Conservation (phyloP, 2,797 vertebrate genomes). For the Botia almorhae region DNA sequence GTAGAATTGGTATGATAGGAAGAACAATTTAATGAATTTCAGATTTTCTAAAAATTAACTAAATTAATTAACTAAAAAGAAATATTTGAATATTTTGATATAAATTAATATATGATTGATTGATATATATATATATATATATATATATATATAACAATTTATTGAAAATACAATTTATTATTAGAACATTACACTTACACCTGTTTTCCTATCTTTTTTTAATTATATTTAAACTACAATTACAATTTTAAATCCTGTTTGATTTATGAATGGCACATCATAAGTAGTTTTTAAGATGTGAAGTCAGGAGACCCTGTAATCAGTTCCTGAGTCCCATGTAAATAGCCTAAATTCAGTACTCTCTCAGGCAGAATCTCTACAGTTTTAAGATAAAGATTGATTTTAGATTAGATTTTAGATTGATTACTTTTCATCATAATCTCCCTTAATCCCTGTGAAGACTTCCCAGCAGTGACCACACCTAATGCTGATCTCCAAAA, state of each 20-base stretch:
- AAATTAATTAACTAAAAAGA: too few species aligned
- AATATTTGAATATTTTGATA: too few species aligned
- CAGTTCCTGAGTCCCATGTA: not conserved
- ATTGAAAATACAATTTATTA: not conserved
- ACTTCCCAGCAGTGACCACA: slow-evolving; percentile 26
- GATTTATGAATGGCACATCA: not conserved
- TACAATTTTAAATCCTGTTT: not conserved
- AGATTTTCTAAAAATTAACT: too few species aligned
- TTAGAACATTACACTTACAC: not conserved
- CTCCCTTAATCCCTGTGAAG: slow-evolving; percentile 42
- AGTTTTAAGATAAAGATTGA: slow-evolving; percentile 28
- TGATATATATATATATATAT: too few species aligned
- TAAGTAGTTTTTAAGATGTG: too few species aligned
- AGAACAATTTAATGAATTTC: too few species aligned
- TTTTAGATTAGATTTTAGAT: not conserved
- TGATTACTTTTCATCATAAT: slow-evolving; percentile 52
- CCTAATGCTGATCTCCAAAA: slow-evolving; percentile 34
- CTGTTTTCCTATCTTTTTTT: not conserved
- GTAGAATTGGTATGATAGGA: too few species aligned
- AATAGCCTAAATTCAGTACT: slow-evolving; percentile 17
- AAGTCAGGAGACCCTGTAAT: too few species aligned
- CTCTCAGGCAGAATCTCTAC: slow-evolving; percentile 2
- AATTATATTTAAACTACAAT: not conserved
- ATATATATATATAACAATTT: too few species aligned
- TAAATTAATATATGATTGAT: too few species aligned